Evolutionary conservation across 2,113 vertebrate genomes (phyloP), one percentile per base, ranked within the genome.

Genomic region (Bos javanicus): DNA sequence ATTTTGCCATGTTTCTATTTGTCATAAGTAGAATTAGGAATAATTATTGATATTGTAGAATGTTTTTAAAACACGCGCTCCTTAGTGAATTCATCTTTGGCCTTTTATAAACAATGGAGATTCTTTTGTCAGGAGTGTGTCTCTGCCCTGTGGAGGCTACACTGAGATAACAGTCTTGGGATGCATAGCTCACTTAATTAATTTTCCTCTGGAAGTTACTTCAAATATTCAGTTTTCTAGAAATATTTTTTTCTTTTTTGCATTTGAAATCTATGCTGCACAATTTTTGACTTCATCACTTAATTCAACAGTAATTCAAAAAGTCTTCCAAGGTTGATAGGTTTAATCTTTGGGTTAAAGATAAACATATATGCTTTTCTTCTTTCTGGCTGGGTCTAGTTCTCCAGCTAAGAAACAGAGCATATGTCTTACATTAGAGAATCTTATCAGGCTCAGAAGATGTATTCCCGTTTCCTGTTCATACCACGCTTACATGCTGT

Each of bases 391-490:
- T 57, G 28, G 60, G 86, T 39, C 88, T 91, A 9, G 10, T 71
- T 96, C 86, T 83, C 60, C 86, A 84, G 82, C 87, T 83, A 50
- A 94, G 86, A 96, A 83, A 56, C 56, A 95, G 95, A 89, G 87
- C 98, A 98, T 95, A 94, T 97, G 97, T 97, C 97, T 98, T 96
- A 87, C 94, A 97, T 98, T 98, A 98, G 97, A 95, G 97, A 94
- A 94, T 96, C 97, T 98, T 98, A 99, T 98, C 97, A 95, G 98
- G 97, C 98, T 98, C 95, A 93, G 96, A 98, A 91, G 94, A 94
- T 86, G 92, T 82, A 97, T 98, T 98, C 96, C 96, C 28, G 14
- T 97, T 98, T 98, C 98, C 98, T 97, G 98, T 94, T 94, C 97
- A 96, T 95, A 94, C 95, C 95, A 96, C 23, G 26, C 93, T 95